Conservation (phyloP, 2,113 vertebrate species). For the Bungarus multicinctus region DNA sequence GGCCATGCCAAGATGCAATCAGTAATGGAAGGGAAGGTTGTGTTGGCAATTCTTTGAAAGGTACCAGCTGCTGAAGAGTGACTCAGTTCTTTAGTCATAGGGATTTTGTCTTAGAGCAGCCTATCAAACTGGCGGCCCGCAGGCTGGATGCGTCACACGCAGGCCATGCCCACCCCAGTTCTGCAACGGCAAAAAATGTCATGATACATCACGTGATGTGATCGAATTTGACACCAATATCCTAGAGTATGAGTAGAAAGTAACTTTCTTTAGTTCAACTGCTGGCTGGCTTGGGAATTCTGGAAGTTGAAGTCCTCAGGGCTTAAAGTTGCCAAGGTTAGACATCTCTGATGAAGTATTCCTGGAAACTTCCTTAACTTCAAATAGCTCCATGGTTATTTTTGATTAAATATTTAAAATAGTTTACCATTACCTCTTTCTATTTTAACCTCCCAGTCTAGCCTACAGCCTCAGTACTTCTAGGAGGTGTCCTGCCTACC, state of each 20-base stretch:
- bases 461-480: background rate
- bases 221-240: no score
- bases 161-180: no score
- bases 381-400: background rate
- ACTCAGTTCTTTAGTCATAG: background rate
- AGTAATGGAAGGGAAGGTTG: background rate
- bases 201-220: no score
- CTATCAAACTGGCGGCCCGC: no score
- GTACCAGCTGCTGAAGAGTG: background rate
- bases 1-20: background rate
- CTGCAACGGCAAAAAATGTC: no score
- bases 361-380: background rate
- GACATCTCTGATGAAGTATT: background rate
- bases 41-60: background rate
- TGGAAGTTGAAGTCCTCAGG: background rate
- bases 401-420: background rate
- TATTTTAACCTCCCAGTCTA: background rate
- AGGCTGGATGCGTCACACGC: no score
- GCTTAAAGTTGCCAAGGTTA: background rate
- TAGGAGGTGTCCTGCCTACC: background rate
- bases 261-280: background rate
- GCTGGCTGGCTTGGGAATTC: background rate
- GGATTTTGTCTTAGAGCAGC: background rate
- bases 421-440: background rate
- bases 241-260: background rate